phyloP scores from a whole-genome alignment of 2,113 vertebrate species.

The Marmota flaviventris region DNA sequence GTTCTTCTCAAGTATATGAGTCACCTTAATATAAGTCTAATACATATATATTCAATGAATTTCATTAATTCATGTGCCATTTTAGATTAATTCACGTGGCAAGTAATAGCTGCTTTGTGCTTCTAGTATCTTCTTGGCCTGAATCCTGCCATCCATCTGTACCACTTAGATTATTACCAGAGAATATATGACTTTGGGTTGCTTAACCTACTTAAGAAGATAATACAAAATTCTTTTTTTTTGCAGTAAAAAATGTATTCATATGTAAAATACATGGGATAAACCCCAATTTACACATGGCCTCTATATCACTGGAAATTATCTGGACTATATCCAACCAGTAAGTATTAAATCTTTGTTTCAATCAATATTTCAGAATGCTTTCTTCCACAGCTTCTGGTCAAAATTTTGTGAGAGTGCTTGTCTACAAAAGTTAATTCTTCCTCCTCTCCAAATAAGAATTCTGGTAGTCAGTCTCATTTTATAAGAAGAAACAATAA shows the following conservation, averaged over 20 bases:
- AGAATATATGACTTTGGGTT: neutral
- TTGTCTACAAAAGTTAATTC: neutral
- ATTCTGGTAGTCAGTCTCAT: neutral
- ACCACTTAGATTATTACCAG: neutral
- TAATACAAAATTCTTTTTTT: neutral
- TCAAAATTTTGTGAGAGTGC: neutral
- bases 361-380: conserved; percentile 5
- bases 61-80: neutral
- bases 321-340: neutral
- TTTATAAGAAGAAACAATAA: neutral
- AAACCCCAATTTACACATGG: neutral
- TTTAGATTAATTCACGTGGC: neutral
- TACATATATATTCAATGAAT: neutral
- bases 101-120: neutral
- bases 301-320: neutral
- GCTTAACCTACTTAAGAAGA: neutral
- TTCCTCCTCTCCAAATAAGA: neutral
- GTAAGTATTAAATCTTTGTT: neutral
- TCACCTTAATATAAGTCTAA: no score
- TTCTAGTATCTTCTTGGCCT: neutral
- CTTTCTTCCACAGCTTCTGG: neutral
- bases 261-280: neutral
- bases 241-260: neutral
- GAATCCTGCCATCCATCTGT: neutral
- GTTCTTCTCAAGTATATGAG: no score